Conservation (phyloP, 2,888 invertebrate species). For the Ophion ellenae region DNA sequence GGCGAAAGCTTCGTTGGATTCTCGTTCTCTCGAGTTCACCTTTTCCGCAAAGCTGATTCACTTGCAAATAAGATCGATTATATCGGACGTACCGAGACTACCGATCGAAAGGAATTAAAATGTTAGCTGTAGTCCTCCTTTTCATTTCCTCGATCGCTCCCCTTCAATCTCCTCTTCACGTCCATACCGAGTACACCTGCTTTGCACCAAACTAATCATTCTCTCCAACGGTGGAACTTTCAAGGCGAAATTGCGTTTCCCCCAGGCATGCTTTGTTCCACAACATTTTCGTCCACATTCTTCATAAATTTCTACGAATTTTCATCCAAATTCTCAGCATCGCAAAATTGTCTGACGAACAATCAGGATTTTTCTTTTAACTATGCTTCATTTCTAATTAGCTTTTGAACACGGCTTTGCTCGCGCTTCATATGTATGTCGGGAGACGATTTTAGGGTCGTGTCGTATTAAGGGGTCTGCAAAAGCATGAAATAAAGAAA, state of each 20-base stretch:
- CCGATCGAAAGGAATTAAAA: conserved; percentile 74
- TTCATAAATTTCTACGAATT: neutral
- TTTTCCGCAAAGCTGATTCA: conserved; percentile 71
- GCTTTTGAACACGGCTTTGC: neutral
- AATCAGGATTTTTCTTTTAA: conserved; percentile 5
- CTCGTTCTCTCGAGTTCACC: conserved; percentile 44
- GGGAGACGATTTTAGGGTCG: no score
- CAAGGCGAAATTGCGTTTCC: neutral
- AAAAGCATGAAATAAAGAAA: no score
- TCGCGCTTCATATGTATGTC: no score
- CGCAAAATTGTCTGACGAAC: conserved; percentile 1
- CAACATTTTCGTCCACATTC: neutral
- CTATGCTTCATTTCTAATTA: neutral
- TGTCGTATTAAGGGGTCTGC: no score
- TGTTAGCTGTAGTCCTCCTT: conserved; percentile 64
- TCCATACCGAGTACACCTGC: conserved; percentile 6
- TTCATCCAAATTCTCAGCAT: neutral
- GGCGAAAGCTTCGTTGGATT: conserved; percentile 36
- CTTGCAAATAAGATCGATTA: conserved; percentile 80
- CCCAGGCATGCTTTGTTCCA: neutral
- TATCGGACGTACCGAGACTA: conserved; percentile 74
- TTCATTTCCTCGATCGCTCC: conserved; percentile 31
- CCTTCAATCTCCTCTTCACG: conserved; percentile 17
- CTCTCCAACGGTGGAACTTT: conserved; percentile 1
- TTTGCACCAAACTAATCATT: conserved; percentile 12